Evolutionary conservation across 53 echinoderm and acorn worm genomes (phyloP).

Genomic region (Antedon mediterranea): DNA sequence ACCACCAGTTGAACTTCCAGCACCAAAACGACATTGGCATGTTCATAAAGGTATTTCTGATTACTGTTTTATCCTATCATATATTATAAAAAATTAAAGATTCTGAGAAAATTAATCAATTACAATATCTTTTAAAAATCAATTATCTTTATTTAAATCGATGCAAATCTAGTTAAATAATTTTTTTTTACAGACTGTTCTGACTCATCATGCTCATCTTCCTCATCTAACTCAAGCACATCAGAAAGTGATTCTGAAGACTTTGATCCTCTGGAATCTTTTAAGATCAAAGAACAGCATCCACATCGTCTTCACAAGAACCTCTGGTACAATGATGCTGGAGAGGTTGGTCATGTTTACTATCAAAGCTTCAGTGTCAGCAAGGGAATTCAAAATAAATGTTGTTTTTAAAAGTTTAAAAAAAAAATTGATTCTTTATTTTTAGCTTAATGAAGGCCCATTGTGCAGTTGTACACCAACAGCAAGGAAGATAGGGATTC

Average conservation of each 20-base stretch:
- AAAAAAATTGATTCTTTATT: no score
- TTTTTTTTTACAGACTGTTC: neutral
- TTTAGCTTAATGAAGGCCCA: conserved; percentile 82
- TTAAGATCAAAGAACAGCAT: conserved; percentile 47
- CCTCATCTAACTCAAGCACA: neutral
- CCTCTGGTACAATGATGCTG: conserved; percentile 91
- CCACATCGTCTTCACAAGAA: conserved; percentile 60
- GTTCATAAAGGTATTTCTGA: conserved; percentile 47
- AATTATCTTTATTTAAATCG: no score
- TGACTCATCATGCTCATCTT: neutral
- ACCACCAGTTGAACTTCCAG: conserved; percentile 35
- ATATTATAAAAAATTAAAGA: no score
- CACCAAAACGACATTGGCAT: conserved; percentile 49
- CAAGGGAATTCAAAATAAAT: no score
- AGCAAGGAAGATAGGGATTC: conserved; percentile 62
- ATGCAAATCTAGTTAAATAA: no score
- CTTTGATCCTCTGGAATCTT: neutral
- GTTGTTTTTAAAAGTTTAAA: no score
- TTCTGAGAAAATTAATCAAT: no score
- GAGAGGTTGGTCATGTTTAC: conserved; percentile 35
- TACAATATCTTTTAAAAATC: no score
- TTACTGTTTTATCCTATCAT: no score
- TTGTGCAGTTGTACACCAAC: conserved; percentile 70
- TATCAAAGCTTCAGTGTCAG: no score
- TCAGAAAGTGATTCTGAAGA: neutral